Evolutionary conservation across 2,888 invertebrate species (phyloP), one percentile per base, ranked within the genome.

Genomic region (Orthosia gracilis): DNA sequence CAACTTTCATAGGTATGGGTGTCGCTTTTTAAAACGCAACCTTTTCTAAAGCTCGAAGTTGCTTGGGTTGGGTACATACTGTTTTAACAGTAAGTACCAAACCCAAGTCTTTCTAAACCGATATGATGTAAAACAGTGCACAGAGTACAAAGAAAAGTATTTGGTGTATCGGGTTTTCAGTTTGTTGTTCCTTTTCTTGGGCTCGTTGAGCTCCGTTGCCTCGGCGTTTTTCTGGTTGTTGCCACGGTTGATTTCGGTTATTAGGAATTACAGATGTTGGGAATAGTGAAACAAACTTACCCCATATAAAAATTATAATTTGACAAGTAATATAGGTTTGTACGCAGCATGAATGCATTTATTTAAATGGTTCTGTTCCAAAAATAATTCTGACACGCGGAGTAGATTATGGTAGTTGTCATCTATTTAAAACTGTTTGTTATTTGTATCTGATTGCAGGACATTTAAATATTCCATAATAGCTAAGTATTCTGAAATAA

Each of bases 401-500:
- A 23, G 4, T 59, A 1, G 7, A 45, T 52, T 21, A 15, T 18
- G 18, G 12, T 59, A 4, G 11, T 15, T 26, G 21, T 58, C 31
- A 31, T 7, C 31, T 45, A 26, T 58, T 5, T 45, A 18, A 4
- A 67, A 40, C 12, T 23, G 40, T 50, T 40, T 49, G 21, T 47
- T 50, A 31, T 52, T 31, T 17, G 62, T 9, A 21, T 21, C 13
- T 11, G 21, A 54, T n/a, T 21, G 0, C 17, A 12, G 12, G n/a
- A 54, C 12, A 69, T 26, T 26, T 0, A 47, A 69, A 50, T 50
- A 55, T 45, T 15, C 40, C 4, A 40, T 31, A n/a, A 23, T 17
- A 57, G 50, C 54, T 23, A 40, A 40, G 31, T 40, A 12, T 76
- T 71, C n/a, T 64, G 55, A 61, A 78, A 68, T 55, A 31, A 65